These are phyloP conservation scores for Phenganax marumi DNA, from an alignment of 92 coral and sea anemone genomes.

Conservation along the genomic window DNA sequence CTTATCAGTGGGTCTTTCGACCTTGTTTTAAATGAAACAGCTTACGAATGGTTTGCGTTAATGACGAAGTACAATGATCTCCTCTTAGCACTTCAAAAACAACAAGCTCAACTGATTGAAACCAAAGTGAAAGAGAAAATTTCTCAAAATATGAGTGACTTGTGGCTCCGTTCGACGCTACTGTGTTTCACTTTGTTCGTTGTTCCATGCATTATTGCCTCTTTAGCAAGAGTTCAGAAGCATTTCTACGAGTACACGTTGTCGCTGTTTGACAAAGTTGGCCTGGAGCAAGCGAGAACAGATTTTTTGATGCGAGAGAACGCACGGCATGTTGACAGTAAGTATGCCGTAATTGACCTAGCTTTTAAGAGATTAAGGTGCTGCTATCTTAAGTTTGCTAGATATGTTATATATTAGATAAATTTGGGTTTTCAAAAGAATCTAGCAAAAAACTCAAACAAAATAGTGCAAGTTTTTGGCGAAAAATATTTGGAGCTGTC, in stretches of 20 bases:
- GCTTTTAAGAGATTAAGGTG: too few relatives aligned
- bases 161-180: constrained; percentile 1
- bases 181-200: neutral
- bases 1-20: neutral
- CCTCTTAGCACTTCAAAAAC: neutral
- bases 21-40: neutral
- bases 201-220: neutral
- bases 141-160: neutral
- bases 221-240: constrained; percentile 19
- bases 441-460: neutral
- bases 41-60: constrained; percentile 16
- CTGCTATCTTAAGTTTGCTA: too few relatives aligned
- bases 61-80: neutral
- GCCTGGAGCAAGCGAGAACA: constrained; percentile 27
- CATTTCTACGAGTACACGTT: constrained; percentile 9
- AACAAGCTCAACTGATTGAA: neutral
- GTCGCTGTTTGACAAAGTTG: constrained; percentile 27
- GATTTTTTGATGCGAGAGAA: constrained; percentile 25
- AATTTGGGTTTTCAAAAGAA: too few relatives aligned
- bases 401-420: too few relatives aligned
- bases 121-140: neutral
- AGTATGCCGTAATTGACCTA: neutral
- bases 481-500: too few relatives aligned
- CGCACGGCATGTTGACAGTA: constrained; percentile 21
- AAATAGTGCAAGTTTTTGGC: too few relatives aligned